Evolutionary conservation across 1,140 invertebrate genomes (phyloP), one percentile per base, ranked within the genome.

Genomic region (Nomia melanderi): DNA sequence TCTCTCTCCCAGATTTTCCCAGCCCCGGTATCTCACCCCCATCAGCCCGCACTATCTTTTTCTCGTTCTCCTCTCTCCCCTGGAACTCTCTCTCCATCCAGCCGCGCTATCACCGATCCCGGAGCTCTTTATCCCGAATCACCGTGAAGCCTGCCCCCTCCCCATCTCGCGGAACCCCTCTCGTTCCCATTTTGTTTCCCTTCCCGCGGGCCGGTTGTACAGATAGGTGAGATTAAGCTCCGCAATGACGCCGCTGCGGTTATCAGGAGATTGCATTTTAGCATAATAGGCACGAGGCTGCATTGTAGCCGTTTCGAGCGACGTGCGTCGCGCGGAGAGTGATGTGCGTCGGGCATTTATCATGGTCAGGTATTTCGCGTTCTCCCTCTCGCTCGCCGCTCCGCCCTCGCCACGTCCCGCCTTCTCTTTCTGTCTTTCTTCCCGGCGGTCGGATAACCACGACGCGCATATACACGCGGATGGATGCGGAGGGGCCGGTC

Each of bases 191-290:
- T 79, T 84, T 75, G 77, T 78, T 86, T 86, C 77, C 74, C 59
- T 29, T 4, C n/a, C 20, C 25, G 1, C 23, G 2, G 5, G 54
- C 9, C 53, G 65, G 56, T 53, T 69, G 82, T 73, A 81, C 69
- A 73, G 80, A 83, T 86, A 83, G 81, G 83, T 82, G 86, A 84
- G 84, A 87, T 87, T 86, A 87, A 84, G 78, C 79, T 36, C 72
- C 56, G 77, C 67, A 72, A 82, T 74, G 69, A 82, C 77, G 82
- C 78, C 47, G 59, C 63, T 76, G 72, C 60, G 84, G 79, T 88
- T 87, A 87, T 88, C 84, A 77, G 85, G 83, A 88, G 87, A 88
- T 88, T 88, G 86, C 81, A 83, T 85, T 88, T 86, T 87, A 85
- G 83, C 86, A 86, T 88, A 87, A 88, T 88, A 77, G 81, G 70